Evolutionary conservation across 2,888 invertebrate species (phyloP).

Genomic region (Drosophila imparisetae): DNA sequence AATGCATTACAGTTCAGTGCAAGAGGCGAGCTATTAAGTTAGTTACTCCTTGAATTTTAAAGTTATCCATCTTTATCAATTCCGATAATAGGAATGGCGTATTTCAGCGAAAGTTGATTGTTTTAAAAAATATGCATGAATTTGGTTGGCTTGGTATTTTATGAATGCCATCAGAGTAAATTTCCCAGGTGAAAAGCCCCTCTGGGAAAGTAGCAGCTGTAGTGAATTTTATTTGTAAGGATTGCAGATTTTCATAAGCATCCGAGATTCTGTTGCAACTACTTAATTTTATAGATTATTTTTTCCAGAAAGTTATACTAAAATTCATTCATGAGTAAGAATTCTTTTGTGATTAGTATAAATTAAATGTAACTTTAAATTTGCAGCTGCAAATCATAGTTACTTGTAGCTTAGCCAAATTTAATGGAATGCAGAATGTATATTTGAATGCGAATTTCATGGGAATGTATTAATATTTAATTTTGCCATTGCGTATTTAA

Average conservation of each 20-base stretch:
- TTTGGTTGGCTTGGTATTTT: background rate
- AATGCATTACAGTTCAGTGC: constrained; percentile 32
- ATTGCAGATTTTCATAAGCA: background rate
- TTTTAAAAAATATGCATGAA: background rate
- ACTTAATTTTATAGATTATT: no score
- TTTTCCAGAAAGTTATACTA: background rate
- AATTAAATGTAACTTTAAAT: background rate
- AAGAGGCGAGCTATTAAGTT: constrained; percentile 3
- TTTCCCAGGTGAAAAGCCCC: background rate
- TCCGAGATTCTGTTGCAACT: background rate
- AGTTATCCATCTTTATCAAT: background rate
- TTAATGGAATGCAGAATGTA: background rate
- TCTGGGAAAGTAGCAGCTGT: background rate
- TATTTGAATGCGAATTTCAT: background rate
- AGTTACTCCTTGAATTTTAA: constrained; percentile 13
- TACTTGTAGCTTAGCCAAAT: background rate
- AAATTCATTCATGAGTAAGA: background rate
- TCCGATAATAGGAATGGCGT: background rate
- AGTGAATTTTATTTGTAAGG: background rate
- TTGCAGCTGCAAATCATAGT: background rate
- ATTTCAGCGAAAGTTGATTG: background rate
- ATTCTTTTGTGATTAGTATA: background rate
- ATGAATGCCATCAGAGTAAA: background rate
- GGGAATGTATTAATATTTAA: background rate
- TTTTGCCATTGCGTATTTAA: background rate